These are phyloP conservation scores for Battus philenor DNA, from an alignment of 1,140 invertebrate species.

Conservation along the genomic window DNA sequence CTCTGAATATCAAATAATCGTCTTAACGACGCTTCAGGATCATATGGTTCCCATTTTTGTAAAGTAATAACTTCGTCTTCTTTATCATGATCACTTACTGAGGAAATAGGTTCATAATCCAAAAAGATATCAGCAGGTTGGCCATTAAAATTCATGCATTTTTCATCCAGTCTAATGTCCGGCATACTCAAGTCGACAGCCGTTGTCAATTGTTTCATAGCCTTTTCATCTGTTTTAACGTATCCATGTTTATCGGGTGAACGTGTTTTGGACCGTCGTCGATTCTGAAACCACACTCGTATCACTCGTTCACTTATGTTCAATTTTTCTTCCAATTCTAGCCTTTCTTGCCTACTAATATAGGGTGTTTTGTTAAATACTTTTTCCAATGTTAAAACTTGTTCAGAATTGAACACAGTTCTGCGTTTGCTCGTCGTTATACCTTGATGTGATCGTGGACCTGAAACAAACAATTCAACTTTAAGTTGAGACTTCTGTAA, in stretches of 20 bases:
- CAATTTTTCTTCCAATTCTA: too few species aligned
- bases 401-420: too few species aligned
- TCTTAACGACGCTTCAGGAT: constrained; percentile 24
- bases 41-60: constrained; percentile 14
- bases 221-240: constrained; percentile 34
- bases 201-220: constrained; percentile 26
- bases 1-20: constrained; percentile 25
- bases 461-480: too few species aligned
- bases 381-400: too few species aligned
- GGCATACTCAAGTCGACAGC: background rate
- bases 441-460: too few species aligned
- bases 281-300: too few species aligned
- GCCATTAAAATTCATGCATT: background rate
- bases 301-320: too few species aligned
- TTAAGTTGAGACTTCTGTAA: too few species aligned
- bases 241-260: constrained; percentile 36
- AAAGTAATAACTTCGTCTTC: constrained; percentile 9
- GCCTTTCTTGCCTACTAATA: too few species aligned
- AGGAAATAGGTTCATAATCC: constrained; percentile 45
- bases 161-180: background rate
- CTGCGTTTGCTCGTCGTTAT: too few species aligned
- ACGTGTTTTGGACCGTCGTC: too few species aligned
- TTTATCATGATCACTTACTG: constrained; percentile 25
- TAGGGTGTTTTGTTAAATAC: too few species aligned
- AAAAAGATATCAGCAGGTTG: constrained; percentile 6